Percentiles rank a stretch among this genome's conserved stretches.
These are phyloP conservation scores for Papilio dardanus DNA, from an alignment of 1,140 invertebrate genomes.

Conservation along the genomic window DNA sequence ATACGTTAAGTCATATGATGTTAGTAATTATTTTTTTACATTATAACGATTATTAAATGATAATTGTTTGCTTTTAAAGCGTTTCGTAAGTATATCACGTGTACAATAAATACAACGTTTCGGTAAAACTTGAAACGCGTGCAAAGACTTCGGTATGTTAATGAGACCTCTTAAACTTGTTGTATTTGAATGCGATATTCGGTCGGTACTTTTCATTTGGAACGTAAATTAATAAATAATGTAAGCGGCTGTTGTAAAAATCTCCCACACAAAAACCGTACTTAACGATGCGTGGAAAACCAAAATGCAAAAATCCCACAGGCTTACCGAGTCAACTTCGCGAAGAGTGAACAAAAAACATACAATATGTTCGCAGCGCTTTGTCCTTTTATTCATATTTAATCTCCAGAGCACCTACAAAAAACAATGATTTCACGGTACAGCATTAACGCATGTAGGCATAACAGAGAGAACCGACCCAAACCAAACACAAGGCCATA, in stretches of 20 bases:
- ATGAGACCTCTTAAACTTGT: slow-evolving; percentile 35
- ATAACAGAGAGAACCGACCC: slow-evolving; percentile 70
- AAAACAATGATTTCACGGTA: slow-evolving; percentile 81
- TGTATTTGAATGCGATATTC: slow-evolving; percentile 17
- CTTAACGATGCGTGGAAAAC: slow-evolving; percentile 45
- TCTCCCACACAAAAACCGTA: slow-evolving; percentile 43
- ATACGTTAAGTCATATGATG: neutral
- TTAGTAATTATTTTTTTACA: neutral
- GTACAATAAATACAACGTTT: slow-evolving; percentile 23
- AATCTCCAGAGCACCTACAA: slow-evolving; percentile 73
- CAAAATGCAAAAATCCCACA: slow-evolving; percentile 62
- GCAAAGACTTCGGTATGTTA: slow-evolving; percentile 28
- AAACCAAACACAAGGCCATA: slow-evolving; percentile 75
- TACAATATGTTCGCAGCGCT: slow-evolving; percentile 63
- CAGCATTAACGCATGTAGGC: slow-evolving; percentile 78
- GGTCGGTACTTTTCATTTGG: slow-evolving; percentile 26
- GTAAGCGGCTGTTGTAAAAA: slow-evolving; percentile 35
- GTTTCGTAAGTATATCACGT: slow-evolving; percentile 6
- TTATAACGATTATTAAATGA: slow-evolving; percentile 9
- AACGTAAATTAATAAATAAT: slow-evolving; percentile 43
- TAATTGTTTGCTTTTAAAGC: slow-evolving; percentile 5
- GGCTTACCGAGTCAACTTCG: slow-evolving; percentile 67
- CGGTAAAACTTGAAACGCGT: slow-evolving; percentile 33
- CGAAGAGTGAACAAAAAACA: slow-evolving; percentile 51
- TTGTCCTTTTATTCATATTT: slow-evolving; percentile 79